phyloP scores from a whole-genome alignment of 2,797 vertebrate genomes.

The Myotis daubentonii region DNA sequence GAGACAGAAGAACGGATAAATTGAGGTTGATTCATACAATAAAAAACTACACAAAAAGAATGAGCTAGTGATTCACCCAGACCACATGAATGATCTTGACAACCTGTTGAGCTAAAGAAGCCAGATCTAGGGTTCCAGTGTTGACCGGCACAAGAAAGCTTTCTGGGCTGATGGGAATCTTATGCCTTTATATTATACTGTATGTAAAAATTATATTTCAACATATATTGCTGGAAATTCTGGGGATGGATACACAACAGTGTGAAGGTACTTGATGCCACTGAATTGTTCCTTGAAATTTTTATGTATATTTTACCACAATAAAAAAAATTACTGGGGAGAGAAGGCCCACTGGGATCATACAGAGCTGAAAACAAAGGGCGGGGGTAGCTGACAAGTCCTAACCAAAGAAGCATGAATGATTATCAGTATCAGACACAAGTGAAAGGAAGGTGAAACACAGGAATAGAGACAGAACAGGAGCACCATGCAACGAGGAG shows the following conservation, averaged over 20 bases:
- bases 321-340: neutral
- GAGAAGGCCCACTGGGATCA: neutral
- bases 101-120: neutral
- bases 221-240: neutral
- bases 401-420: too few species aligned
- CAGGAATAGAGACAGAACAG: neutral
- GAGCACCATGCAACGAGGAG: neutral
- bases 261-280: neutral
- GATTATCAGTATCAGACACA: fast-evolving
- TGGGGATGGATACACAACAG: too few species aligned
- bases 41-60: neutral
- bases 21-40: too few species aligned
- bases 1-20: neutral
- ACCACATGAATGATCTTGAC: neutral
- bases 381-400: neutral
- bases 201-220: neutral
- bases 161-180: neutral
- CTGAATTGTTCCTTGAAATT: neutral
- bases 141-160: neutral
- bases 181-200: neutral
- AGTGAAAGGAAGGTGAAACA: neutral
- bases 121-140: neutral
- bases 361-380: neutral
- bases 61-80: neutral
- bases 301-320: too few species aligned